Evolutionary conservation across 2,888 invertebrate genomes (phyloP).

Genomic region (Drosophila sordidula): DNA sequence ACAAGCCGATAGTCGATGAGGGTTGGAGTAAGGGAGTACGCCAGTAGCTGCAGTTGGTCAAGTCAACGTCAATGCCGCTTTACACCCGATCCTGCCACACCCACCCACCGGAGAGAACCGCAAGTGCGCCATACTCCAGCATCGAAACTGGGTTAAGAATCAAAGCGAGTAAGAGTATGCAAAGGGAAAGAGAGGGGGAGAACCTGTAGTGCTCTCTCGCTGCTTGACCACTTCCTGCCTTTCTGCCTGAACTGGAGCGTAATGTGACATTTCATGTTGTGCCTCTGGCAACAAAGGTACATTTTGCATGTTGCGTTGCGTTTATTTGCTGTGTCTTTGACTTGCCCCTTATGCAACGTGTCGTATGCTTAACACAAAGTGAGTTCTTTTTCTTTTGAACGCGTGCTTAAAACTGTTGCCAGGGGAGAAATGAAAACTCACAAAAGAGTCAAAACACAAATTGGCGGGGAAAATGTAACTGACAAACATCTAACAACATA

Average conservation of each 20-base stretch:
- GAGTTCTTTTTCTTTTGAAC: constrained; percentile 37
- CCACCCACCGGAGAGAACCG: constrained; percentile 9
- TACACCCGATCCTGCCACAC: constrained; percentile 7
- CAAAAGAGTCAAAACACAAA: too few relatives aligned
- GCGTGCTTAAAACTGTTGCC: constrained; percentile 17
- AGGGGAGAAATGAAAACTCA: too few relatives aligned
- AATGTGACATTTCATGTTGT: constrained; percentile 71
- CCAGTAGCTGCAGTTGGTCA: constrained; percentile 26
- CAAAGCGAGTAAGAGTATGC: constrained; percentile 4
- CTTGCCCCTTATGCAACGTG: constrained; percentile 47
- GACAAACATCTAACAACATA: neutral
- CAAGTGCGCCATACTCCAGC: constrained; percentile 24
- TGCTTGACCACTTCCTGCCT: constrained; percentile 73
- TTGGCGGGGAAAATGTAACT: neutral
- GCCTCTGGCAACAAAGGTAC: constrained; percentile 41
- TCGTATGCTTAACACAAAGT: constrained; percentile 62
- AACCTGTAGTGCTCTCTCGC: neutral
- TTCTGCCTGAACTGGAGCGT: constrained; percentile 74
- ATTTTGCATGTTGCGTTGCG: constrained; percentile 33
- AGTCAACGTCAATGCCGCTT: constrained; percentile 26
- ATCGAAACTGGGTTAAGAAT: constrained; percentile 51
- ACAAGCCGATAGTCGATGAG: constrained; percentile 15
- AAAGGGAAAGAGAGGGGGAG: neutral
- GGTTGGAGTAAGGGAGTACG: neutral
- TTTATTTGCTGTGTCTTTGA: constrained; percentile 1